Percentiles rank a stretch among this genome's conserved stretches.
These are phyloP conservation scores for Cheilosia vulpina DNA, from an alignment of 2,888 invertebrate species.

Conservation along the genomic window DNA sequence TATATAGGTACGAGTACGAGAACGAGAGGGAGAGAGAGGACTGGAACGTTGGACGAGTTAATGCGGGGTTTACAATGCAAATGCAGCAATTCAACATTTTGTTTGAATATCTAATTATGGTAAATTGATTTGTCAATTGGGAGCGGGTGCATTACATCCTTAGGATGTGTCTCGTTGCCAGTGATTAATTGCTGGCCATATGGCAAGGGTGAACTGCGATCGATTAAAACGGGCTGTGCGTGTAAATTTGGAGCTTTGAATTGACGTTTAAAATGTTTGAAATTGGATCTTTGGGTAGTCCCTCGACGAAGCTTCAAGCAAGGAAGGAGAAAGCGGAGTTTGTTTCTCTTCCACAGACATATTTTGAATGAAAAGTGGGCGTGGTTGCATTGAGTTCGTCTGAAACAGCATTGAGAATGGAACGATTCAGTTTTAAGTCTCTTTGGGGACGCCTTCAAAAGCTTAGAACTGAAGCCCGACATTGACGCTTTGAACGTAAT, in stretches of 20 bases:
- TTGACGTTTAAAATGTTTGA: not conserved
- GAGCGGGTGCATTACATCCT: slow-evolving; percentile 60
- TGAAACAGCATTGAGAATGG: no score
- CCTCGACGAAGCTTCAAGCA: no score
- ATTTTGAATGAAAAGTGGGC: no score
- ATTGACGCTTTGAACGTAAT: no score
- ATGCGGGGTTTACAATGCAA: slow-evolving; percentile 72
- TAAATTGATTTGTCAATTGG: slow-evolving; percentile 75
- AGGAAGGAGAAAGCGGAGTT: no score
- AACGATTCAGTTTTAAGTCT: no score
- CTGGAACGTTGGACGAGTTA: slow-evolving; percentile 49
- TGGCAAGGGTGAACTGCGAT: slow-evolving; percentile 19
- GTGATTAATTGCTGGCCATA: slow-evolving; percentile 52
- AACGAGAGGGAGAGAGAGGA: not conserved
- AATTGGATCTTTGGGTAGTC: no score
- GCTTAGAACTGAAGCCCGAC: no score
- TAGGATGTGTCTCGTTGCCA: slow-evolving; percentile 56
- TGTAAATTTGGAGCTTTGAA: slow-evolving; percentile 24
- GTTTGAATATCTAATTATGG: slow-evolving; percentile 76
- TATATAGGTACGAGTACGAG: not conserved
- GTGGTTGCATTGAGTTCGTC: no score
- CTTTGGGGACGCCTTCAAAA: no score
- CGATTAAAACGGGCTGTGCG: slow-evolving; percentile 37
- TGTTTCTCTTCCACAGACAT: no score
- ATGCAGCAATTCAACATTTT: slow-evolving; percentile 72